Conservation (phyloP, 2,113 vertebrate species). For the Lophius piscatorius region DNA sequence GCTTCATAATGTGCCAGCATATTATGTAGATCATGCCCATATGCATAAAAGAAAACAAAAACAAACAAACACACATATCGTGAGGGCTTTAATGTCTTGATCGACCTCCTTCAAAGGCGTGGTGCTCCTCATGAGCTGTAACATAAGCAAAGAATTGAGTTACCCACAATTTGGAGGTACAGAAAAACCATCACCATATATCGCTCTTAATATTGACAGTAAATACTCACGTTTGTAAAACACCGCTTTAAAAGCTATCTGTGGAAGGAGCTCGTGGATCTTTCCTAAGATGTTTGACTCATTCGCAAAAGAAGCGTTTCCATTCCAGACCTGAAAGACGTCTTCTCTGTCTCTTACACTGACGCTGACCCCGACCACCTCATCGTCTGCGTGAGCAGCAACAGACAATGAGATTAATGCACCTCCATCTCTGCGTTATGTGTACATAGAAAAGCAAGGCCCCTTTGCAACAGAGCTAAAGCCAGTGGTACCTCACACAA, state of each 20-base stretch:
- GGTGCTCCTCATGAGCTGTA: constrained; percentile 94
- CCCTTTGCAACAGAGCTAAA: too few species aligned
- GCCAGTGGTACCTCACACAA: too few species aligned
- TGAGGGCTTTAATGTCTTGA: constrained; percentile 80
- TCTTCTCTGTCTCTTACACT: constrained; percentile 93
- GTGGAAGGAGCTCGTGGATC: constrained; percentile 91
- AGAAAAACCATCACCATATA: background rate
- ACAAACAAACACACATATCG: constrained; percentile 13
- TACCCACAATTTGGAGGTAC: background rate
- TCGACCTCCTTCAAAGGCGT: constrained; percentile 92
- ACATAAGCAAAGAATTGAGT: constrained; percentile 49
- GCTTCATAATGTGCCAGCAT: constrained; percentile 27
- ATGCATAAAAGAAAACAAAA: constrained; percentile 2
- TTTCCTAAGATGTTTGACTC: constrained; percentile 91
- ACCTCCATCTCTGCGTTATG: background rate
- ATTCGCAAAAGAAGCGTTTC: constrained; percentile 86
- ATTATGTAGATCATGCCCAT: constrained; percentile 22
- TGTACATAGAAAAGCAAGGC: too few species aligned
- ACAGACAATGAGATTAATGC: background rate
- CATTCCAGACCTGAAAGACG: constrained; percentile 96
- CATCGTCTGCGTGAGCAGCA: constrained; percentile 84
- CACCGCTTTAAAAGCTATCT: constrained; percentile 89
- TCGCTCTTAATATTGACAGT: background rate
- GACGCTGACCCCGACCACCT: constrained; percentile 94
- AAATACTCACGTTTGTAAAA: constrained; percentile 97